Base-by-base conservation (phyloP, 2,888 invertebrate species). In the Dione juno region DNA sequence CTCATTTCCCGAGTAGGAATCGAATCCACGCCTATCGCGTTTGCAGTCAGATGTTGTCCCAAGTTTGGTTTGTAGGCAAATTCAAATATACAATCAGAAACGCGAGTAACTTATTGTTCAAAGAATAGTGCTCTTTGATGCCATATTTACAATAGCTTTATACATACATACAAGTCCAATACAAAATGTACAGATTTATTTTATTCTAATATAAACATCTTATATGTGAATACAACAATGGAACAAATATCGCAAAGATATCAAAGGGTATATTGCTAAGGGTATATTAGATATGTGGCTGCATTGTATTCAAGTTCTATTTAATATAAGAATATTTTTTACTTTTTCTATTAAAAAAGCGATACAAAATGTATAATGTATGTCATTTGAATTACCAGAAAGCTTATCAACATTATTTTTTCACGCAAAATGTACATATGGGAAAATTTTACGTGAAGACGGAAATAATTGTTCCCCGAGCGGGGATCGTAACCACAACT, bases 231-330 rank as follows among this genome's bases (percentile, higher is more conserved):
- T 43, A 35, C 21, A 14, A 57, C 69, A 69, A 57, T 48, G 7
- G 45, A 43, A 45, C 13, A 45, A 53, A 54, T 48, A 48, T 37
- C 43, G 52, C n/a, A 21, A 54, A 21, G 21, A 53, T 41, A 69
- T 69, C 64, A 64, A 64, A 69, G 63, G 63, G 68, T 52, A 40
- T 45, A 21, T 68, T 45, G 43, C 53, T 45, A n/a, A n/a, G n/a
- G n/a, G n/a, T n/a, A n/a, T n/a, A n/a, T 67, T 57, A 19, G 58
- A 67, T 54, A 66, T 58, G 41, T 48, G 67, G 48, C 41, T 59
- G n/a, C 63, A 45, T 48, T 69, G 35, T 54, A 19, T 21, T 59
- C 59, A 59, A 41, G 14, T 21, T 21, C 6, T 59, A 41, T 19
- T 28, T 28, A 28, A 50, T 11, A 19, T 19, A 41, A 41, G 9